These are phyloP conservation scores for Amblyteles armatorius DNA, from an alignment of 2,888 invertebrate species.

Conservation along the genomic window DNA sequence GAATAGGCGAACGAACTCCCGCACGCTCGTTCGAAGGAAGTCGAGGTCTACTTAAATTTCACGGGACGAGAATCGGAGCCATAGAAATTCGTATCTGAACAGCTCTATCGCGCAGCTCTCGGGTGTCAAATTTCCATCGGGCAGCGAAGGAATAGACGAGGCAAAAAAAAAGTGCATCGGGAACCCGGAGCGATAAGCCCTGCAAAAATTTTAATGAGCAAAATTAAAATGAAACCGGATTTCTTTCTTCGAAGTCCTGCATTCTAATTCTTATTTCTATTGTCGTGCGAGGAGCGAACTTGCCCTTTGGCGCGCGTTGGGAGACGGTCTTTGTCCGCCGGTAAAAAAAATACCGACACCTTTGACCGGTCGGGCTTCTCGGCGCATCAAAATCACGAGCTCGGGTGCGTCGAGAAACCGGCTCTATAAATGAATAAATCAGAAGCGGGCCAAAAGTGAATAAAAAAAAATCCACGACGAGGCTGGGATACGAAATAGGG, in stretches of 20 bases:
- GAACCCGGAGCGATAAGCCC: too few species aligned
- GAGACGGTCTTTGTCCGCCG: too few species aligned
- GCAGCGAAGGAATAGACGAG: too few species aligned
- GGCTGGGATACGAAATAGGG: not conserved
- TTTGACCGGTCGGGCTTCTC: too few species aligned
- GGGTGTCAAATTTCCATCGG: not conserved
- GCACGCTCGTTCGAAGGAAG: slow-evolving; percentile 25
- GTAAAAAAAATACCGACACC: not conserved
- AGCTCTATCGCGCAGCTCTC: not conserved
- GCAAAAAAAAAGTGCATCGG: too few species aligned
- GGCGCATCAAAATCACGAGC: not conserved
- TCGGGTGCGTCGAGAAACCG: not conserved
- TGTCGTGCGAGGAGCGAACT: too few species aligned
- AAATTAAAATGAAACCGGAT: too few species aligned
- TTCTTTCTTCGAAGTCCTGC: too few species aligned
- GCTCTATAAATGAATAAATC: not conserved
- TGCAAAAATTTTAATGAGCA: too few species aligned
- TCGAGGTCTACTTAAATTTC: slow-evolving; percentile 45
- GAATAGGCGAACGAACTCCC: slow-evolving; percentile 36
- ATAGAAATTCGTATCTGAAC: not conserved
- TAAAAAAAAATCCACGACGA: not conserved
- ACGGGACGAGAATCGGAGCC: slow-evolving; percentile 8
- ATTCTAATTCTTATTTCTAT: too few species aligned
- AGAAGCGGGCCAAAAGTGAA: not conserved
- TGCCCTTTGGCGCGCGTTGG: too few species aligned